These are phyloP conservation scores for Microtus richardsoni DNA, from an alignment of 2,113 vertebrate species.

Conservation along the genomic window DNA sequence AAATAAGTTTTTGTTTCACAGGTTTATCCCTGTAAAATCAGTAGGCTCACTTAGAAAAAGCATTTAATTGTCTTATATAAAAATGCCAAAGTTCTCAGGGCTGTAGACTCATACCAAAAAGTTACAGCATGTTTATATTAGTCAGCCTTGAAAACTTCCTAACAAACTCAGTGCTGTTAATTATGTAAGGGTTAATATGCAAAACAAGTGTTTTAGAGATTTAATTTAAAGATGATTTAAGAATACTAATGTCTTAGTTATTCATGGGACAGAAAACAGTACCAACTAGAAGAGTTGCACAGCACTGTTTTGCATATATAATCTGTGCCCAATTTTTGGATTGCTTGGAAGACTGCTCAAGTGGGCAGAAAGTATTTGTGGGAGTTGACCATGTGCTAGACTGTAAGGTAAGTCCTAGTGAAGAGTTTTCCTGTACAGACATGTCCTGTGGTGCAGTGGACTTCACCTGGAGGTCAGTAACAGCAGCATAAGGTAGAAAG, in stretches of 20 bases:
- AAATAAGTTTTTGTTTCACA: not conserved
- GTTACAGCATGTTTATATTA: not conserved
- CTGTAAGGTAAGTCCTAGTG: not conserved
- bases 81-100: not conserved
- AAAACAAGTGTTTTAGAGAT: not conserved
- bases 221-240: not conserved
- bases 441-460: not conserved
- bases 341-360: conserved; percentile 3
- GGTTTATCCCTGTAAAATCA: not conserved
- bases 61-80: not conserved
- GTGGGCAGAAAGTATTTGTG: not conserved
- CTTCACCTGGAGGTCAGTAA: not conserved
- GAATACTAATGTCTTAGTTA: not conserved
- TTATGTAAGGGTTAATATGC: not conserved
- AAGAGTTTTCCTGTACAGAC: not conserved
- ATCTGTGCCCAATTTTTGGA: not conserved
- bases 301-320: not conserved
- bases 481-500: not conserved
- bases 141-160: not conserved
- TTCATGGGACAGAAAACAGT: not conserved
- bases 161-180: not conserved
- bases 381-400: not conserved
- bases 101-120: not conserved
- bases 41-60: not conserved
- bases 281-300: not conserved